These are phyloP conservation scores for Dicycla oo DNA, from an alignment of 2,888 invertebrate genomes.

Conservation along the genomic window DNA sequence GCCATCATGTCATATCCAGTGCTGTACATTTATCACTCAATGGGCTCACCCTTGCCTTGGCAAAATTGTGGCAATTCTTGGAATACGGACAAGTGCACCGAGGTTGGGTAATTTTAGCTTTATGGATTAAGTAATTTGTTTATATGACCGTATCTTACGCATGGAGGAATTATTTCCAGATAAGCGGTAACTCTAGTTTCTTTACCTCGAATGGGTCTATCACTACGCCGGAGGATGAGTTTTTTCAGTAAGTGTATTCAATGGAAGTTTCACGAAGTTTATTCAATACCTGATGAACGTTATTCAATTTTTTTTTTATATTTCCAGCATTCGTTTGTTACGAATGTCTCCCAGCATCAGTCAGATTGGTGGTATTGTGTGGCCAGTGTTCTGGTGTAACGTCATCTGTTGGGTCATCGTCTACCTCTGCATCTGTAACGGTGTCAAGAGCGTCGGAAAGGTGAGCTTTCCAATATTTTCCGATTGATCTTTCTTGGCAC, in stretches of 20 bases:
- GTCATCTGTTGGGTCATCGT: constrained; percentile 94
- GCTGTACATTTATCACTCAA: constrained; percentile 94
- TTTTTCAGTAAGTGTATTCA: constrained; percentile 93
- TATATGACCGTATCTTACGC: constrained; percentile 28
- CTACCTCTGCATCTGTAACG: constrained; percentile 96
- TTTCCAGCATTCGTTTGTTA: constrained; percentile 93
- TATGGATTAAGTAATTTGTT: constrained; percentile 44
- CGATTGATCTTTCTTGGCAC: constrained; percentile 70
- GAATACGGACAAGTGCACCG: constrained; percentile 94
- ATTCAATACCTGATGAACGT: neutral
- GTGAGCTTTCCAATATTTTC: constrained; percentile 80
- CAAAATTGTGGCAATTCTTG: constrained; percentile 94
- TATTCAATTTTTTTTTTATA: neutral
- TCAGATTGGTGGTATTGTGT: constrained; percentile 94
- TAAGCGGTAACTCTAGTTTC: constrained; percentile 80
- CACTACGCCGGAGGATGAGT: constrained; percentile 95
- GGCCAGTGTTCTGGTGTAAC: constrained; percentile 94
- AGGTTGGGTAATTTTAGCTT: constrained; percentile 82
- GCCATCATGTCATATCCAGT: constrained; percentile 96
- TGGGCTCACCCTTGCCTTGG: constrained; percentile 93
- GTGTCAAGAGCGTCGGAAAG: constrained; percentile 96
- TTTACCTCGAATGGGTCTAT: constrained; percentile 79
- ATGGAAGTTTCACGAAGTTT: neutral
- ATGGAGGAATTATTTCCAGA: constrained; percentile 75
- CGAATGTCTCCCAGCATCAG: constrained; percentile 94